phyloP scores from a whole-genome alignment of 2,113 vertebrate genomes.

The Prunella himalayana region DNA sequence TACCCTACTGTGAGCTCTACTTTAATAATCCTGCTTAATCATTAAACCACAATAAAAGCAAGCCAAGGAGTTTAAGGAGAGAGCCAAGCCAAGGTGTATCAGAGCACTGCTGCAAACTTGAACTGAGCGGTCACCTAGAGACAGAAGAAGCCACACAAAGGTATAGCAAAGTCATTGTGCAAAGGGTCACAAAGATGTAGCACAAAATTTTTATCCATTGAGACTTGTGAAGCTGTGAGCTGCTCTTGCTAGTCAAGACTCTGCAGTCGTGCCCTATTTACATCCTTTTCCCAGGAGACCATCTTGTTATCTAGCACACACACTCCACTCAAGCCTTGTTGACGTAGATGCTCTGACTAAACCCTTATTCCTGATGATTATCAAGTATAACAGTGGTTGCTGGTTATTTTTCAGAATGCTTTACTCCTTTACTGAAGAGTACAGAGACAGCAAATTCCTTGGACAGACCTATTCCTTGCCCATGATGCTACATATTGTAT shows the following conservation, averaged over 20 bases:
- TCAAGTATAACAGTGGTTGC: not conserved
- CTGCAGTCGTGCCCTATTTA: not conserved
- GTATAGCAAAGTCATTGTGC: not conserved
- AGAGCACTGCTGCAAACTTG: not conserved
- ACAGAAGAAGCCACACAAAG: not conserved
- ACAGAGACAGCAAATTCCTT: not conserved
- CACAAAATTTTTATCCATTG: not conserved
- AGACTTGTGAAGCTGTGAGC: not conserved
- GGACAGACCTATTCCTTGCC: not conserved
- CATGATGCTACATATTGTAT: not conserved
- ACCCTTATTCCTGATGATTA: not conserved
- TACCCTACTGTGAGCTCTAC: not conserved
- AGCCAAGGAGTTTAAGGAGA: conserved; percentile 9
- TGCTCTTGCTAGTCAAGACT: not conserved
- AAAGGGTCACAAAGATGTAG: not conserved
- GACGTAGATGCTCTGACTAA: not conserved
- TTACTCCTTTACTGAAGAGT: not conserved
- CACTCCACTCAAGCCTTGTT: not conserved
- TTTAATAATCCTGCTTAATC: conserved; percentile 55
- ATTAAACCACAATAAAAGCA: conserved; percentile 33
- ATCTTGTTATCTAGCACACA: not conserved
- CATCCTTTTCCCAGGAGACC: not conserved
- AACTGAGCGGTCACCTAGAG: not conserved
- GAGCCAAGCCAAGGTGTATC: not conserved
- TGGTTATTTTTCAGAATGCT: not conserved